A percentile compares a stretch with the other conserved stretches of the same genome.
These are phyloP conservation scores for Pangasius macronema DNA, from an alignment of 2,797 vertebrate genomes.

Conservation along the genomic window DNA sequence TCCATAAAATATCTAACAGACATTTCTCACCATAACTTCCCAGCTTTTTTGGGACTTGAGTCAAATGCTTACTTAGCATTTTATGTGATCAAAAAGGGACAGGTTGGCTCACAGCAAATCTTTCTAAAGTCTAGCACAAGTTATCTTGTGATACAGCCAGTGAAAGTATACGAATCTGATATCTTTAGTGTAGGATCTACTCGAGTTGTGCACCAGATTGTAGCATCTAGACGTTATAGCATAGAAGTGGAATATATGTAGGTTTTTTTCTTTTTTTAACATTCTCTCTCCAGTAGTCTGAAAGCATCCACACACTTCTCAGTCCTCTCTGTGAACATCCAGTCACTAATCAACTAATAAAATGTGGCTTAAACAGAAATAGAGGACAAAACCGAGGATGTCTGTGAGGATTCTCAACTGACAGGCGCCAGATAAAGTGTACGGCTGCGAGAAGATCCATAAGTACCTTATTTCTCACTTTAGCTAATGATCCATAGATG, in stretches of 20 bases:
- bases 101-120: too few species aligned
- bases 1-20: neutral
- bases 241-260: neutral
- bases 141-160: neutral
- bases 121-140: neutral
- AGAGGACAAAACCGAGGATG: neutral
- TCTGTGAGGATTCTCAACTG: neutral
- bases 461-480: neutral
- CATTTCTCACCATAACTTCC: neutral
- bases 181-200: neutral
- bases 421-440: neutral
- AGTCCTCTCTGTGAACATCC: neutral
- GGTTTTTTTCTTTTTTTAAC: neutral
- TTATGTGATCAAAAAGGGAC: neutral
- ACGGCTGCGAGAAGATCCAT: neutral
- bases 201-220: neutral
- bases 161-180: neutral
- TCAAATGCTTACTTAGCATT: neutral
- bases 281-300: neutral
- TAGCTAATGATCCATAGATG: neutral
- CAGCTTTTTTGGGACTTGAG: neutral
- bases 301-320: neutral
- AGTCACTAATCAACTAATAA: slow-evolving; percentile 6
- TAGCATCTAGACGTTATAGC: neutral
- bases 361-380: neutral